These are phyloP conservation scores for Colaptes auratus DNA, from an alignment of 2,113 vertebrate genomes.

Conservation along the genomic window DNA sequence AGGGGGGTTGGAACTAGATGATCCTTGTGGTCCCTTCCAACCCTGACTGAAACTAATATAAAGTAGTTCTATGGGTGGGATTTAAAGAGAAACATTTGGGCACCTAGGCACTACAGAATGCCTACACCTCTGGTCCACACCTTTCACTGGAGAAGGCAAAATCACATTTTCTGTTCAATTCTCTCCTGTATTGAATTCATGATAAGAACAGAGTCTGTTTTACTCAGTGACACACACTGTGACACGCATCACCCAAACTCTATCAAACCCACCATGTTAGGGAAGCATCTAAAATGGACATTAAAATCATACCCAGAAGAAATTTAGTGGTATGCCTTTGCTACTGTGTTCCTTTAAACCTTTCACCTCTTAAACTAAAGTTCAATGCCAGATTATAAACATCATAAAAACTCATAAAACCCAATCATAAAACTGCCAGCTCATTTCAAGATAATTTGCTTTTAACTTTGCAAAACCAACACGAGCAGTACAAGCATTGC, in stretches of 20 bases:
- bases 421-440: slow-evolving; percentile 66
- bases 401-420: slow-evolving; percentile 63
- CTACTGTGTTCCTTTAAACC: slow-evolving; percentile 62
- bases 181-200: not conserved
- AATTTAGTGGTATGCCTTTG: slow-evolving; percentile 7
- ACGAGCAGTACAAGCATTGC: not conserved
- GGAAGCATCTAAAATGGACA: not conserved
- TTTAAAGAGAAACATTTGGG: not conserved
- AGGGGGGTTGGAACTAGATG: no score
- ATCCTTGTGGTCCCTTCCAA: no score
- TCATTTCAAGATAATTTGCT: slow-evolving; percentile 61
- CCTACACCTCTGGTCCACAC: not conserved
- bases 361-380: slow-evolving; percentile 64
- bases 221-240: not conserved
- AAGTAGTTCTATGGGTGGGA: not conserved
- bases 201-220: not conserved
- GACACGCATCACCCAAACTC: not conserved
- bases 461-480: slow-evolving; percentile 32
- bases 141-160: not conserved
- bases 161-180: not conserved
- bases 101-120: no score
- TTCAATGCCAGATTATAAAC: slow-evolving; percentile 70
- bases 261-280: not conserved
- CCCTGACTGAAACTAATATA: no score
- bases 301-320: slow-evolving; percentile 12